These are phyloP conservation scores for Paedocypris micromegethes DNA, from an alignment of 2,797 vertebrate species.

Conservation along the genomic window DNA sequence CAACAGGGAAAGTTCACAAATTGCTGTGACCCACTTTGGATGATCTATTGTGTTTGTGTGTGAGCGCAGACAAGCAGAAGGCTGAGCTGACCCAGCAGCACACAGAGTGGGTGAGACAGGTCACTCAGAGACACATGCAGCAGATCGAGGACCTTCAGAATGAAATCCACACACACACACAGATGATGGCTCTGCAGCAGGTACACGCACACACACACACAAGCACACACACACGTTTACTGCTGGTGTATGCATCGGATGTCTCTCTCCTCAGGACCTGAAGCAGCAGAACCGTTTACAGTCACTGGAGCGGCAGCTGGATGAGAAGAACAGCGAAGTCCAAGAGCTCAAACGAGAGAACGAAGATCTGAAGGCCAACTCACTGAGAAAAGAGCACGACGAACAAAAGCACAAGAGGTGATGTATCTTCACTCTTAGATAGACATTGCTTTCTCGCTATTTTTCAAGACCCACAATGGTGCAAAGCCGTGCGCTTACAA, in stretches of 20 bases:
- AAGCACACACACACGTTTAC: slow-evolving; percentile 2
- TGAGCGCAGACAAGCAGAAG: slow-evolving; percentile 74
- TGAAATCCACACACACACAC: slow-evolving; percentile 73
- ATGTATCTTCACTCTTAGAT: no score
- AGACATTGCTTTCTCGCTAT: no score
- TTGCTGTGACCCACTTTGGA: neutral
- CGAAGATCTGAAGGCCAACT: slow-evolving; percentile 65
- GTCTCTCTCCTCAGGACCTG: slow-evolving; percentile 58
- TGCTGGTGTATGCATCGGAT: neutral
- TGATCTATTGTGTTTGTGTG: slow-evolving; percentile 48
- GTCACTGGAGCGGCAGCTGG: slow-evolving; percentile 71
- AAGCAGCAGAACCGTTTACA: slow-evolving; percentile 74
- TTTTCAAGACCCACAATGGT: no score
- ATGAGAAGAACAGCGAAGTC: slow-evolving; percentile 72
- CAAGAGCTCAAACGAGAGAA: slow-evolving; percentile 78
- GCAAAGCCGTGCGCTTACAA: no score
- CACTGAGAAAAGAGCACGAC: slow-evolving; percentile 52
- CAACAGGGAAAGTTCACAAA: no score
- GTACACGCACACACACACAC: slow-evolving; percentile 45
- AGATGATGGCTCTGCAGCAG: slow-evolving; percentile 76
- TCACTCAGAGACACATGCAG: slow-evolving; percentile 82
- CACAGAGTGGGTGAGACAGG: slow-evolving; percentile 72
- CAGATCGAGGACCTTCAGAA: slow-evolving; percentile 79
- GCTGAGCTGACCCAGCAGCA: slow-evolving; percentile 83
- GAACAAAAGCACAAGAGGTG: slow-evolving; percentile 28